Conservation (phyloP, 2,113 vertebrate genomes). For the Gnathonemus longibarbis region DNA sequence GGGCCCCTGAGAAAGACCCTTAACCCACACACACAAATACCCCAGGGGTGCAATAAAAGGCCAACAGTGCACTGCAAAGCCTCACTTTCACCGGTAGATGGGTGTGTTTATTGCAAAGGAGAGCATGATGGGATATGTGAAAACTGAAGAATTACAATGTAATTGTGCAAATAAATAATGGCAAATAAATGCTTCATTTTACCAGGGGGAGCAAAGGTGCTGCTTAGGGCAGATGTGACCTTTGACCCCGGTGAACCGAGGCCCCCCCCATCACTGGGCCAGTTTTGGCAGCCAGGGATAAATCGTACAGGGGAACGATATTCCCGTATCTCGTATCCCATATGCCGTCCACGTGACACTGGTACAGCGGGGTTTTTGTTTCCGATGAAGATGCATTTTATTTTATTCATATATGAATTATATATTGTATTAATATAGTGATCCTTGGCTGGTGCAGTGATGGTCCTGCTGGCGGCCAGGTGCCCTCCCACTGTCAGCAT, state of each 20-base stretch:
- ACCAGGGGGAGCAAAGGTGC: not conserved
- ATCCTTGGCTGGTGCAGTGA: not conserved
- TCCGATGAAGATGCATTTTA: not conserved
- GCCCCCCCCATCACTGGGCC: not conserved
- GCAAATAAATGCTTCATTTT: not conserved
- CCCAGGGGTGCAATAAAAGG: not conserved
- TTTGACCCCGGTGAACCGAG: not conserved
- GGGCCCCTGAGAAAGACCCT: not conserved
- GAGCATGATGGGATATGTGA: not conserved
- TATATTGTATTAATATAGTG: not conserved
- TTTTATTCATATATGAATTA: conserved; percentile 9
- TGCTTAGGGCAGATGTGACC: not conserved
- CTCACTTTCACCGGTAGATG: not conserved
- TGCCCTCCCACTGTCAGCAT: not conserved
- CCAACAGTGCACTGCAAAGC: not conserved
- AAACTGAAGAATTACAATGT: not conserved
- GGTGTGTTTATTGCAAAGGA: not conserved
- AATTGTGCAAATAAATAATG: not conserved
- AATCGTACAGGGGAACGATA: not conserved
- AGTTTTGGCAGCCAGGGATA: not conserved
- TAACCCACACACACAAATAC: not conserved
- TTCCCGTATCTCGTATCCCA: no score
- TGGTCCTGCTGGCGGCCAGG: not conserved
- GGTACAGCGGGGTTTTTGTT: not conserved
- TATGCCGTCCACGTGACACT: no score